Conservation (phyloP, 1,140 invertebrate species). For the Tetramorium parvispinum region DNA sequence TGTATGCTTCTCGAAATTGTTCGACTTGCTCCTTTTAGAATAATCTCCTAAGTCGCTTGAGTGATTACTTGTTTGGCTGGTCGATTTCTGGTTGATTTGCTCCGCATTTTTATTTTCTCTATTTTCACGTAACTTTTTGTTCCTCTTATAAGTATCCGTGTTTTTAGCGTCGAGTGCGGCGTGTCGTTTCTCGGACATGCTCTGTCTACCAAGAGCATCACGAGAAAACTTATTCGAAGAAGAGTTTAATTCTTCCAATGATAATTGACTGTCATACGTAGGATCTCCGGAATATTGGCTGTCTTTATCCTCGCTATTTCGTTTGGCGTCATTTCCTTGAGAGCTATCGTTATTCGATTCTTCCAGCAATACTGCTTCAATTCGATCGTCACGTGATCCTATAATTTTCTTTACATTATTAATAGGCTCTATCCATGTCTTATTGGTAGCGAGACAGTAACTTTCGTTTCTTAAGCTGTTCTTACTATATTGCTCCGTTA, state of each 20-base stretch:
- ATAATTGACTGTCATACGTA: constrained; percentile 92
- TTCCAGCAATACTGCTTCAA: constrained; percentile 79
- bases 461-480: constrained; percentile 91
- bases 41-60: constrained; percentile 57
- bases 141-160: constrained; percentile 97
- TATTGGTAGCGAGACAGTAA: constrained; percentile 91
- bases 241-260: constrained; percentile 89
- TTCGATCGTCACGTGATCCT: constrained; percentile 73
- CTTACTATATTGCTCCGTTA: constrained; percentile 90
- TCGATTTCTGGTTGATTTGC: constrained; percentile 68
- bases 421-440: constrained; percentile 82
- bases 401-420: constrained; percentile 77
- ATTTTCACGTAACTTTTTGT: constrained; percentile 93
- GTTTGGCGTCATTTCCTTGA: constrained; percentile 72
- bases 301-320: constrained; percentile 80
- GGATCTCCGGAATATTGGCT: constrained; percentile 87
- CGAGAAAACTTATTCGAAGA: constrained; percentile 90
- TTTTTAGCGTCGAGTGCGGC: constrained; percentile 97
- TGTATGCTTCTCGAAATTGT: constrained; percentile 63
- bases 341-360: constrained; percentile 77
- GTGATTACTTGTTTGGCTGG: constrained; percentile 48
- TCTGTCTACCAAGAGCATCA: constrained; percentile 97
- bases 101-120: constrained; percentile 84
- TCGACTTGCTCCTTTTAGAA: constrained; percentile 56
- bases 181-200: constrained; percentile 98